Percentiles rank a stretch among this genome's conserved stretches.
These are phyloP conservation scores for Ornithoptera priamus DNA, from an alignment of 2,888 invertebrate species.

Conservation along the genomic window DNA sequence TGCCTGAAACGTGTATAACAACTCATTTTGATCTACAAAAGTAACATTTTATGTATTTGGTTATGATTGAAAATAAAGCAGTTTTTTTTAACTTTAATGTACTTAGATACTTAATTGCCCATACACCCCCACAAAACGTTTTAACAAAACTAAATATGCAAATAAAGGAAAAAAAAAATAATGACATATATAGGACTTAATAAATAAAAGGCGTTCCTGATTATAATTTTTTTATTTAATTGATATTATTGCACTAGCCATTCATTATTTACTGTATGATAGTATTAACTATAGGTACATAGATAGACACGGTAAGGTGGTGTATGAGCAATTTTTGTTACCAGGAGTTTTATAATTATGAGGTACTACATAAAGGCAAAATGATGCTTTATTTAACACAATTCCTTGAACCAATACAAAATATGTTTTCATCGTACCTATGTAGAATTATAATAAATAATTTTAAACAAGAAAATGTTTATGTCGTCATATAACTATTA, in stretches of 20 bases:
- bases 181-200: conserved; percentile 65
- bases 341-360: conserved; percentile 21
- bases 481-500: conserved; percentile 13
- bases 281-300: conserved; percentile 59
- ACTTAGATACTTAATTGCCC: conserved; percentile 62
- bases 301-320: conserved; percentile 59
- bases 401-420: conserved; percentile 21
- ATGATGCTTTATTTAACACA: conserved; percentile 11
- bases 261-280: conserved; percentile 41
- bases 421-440: conserved; percentile 13
- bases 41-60: conserved; percentile 1
- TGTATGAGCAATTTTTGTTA: conserved; percentile 74
- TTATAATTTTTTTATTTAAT: conserved; percentile 69
- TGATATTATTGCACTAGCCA: conserved; percentile 65
- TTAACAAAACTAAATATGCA: conserved; percentile 48
- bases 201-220: conserved; percentile 72
- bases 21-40: conserved; percentile 9
- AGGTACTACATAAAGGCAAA: neutral
- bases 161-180: conserved; percentile 58
- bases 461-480: conserved; percentile 10
- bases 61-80: conserved; percentile 1
- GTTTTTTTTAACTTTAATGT: conserved; percentile 15
- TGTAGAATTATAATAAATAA: conserved; percentile 1
- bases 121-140: conserved; percentile 79
- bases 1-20: conserved; percentile 30